Evolutionary conservation across 1,140 invertebrate species (phyloP).

Genomic region (Dendroctonus ponderosae): DNA sequence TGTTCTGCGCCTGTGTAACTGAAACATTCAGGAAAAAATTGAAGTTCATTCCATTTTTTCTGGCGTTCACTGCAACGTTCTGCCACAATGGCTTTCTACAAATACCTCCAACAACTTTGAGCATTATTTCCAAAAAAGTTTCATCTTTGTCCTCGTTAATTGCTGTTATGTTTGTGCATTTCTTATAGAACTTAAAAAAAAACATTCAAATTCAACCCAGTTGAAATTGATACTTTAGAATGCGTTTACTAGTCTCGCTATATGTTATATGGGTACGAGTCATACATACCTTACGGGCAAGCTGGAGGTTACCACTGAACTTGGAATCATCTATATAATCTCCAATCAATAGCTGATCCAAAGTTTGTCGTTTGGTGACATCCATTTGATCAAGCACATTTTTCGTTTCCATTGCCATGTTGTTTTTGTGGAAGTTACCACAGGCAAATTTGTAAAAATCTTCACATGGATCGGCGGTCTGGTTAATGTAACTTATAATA

Average conservation of each 20-base stretch:
- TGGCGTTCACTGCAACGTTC: conserved; percentile 73
- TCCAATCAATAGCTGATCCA: conserved; percentile 33
- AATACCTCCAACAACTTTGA: conserved; percentile 70
- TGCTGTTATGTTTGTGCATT: conserved; percentile 76
- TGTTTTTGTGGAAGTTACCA: conserved; percentile 55
- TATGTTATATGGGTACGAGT: neutral
- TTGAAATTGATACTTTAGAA: no score
- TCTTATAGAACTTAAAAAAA: conserved; percentile 61
- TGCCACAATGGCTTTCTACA: conserved; percentile 65
- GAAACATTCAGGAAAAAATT: conserved; percentile 69
- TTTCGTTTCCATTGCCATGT: conserved; percentile 9
- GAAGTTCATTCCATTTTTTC: conserved; percentile 72
- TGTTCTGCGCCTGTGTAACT: no score
- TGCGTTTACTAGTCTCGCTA: neutral
- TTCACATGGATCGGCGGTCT: conserved; percentile 66
- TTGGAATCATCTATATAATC: conserved; percentile 2
- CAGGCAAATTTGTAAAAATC: conserved; percentile 78
- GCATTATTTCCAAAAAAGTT: conserved; percentile 66
- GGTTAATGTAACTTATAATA: conserved; percentile 57
- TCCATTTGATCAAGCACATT: conserved; percentile 21
- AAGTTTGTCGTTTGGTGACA: conserved; percentile 10
- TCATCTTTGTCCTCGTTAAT: conserved; percentile 69
- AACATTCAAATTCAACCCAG: neutral
- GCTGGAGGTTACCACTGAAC: conserved; percentile 44
- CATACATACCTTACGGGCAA: conserved; percentile 57